Evolutionary conservation across 1,140 invertebrate species (phyloP), one percentile per base, ranked within the genome.

Genomic region (Sarcophaga peregrina): DNA sequence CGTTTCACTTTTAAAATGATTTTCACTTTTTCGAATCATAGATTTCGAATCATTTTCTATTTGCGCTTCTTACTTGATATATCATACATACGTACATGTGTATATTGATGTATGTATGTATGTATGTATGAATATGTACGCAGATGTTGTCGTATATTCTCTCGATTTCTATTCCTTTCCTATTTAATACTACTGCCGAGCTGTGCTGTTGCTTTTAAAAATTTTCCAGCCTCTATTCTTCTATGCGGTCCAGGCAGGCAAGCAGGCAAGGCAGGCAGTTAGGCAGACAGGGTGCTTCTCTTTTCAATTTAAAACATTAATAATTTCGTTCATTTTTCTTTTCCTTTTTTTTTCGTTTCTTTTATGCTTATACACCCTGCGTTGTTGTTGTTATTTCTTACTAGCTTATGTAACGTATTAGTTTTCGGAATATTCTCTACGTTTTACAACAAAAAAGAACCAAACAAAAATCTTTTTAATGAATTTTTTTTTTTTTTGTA

Each of bases 291-390:
- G 13, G 54, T 10, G 50, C 50, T 7, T n/a, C 54, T 58, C 54
- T 58, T 58, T 58, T 58, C 13, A 58, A 58, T 58, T 58, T n/a
- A 58, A 58, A 58, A 58, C 54, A 58, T 58, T 58, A 58, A 58
- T 15, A 58, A 58, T 58, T 58, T 58, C 25, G 25, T 37, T 37
- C 25, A 37, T 37, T 37, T 37, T 37, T 37, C 25, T 37, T 37
- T 37, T 37, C 4, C 4, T 37, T 37, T 37, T 37, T 37, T 37
- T 37, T 37, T 37, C 25, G 1, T 37, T 37, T 37, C 25, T 37
- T 37, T 37, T 37, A 37, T 37, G 25, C 25, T 37, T 37, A n/a
- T 37, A 37, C 4, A 37, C 25, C 1, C 25, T 2, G 25, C 1
- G 25, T 37, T 37, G 25, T 58, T 58, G 54, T n/a, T 58, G 13